These are phyloP conservation scores for Ophioninae sp. DNA, from an alignment of 2,888 invertebrate genomes.

Conservation along the genomic window DNA sequence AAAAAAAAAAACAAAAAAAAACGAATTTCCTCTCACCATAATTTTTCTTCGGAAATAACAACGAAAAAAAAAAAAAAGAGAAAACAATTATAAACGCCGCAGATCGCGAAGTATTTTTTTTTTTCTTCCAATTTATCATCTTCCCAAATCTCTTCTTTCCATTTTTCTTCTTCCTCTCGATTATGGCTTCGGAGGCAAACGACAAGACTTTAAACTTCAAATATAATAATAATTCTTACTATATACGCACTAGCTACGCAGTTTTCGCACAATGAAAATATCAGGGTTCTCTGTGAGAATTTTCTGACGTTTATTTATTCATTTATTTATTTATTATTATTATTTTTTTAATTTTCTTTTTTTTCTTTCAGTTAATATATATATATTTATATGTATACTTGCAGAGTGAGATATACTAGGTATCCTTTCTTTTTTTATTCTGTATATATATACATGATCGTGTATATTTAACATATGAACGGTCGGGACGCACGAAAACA, in stretches of 20 bases:
- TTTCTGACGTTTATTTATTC: constrained; percentile 7
- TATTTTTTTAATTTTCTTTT: constrained; percentile 12
- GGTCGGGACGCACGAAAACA: constrained; percentile 21
- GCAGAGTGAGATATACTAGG: constrained; percentile 47
- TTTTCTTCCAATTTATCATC: neutral
- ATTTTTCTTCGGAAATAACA: constrained; percentile 19
- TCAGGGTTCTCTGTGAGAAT: constrained; percentile 29
- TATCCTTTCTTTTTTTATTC: constrained; percentile 20
- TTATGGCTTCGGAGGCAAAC: constrained; percentile 30
- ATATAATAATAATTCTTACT: constrained; percentile 34
- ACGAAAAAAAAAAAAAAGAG: neutral
- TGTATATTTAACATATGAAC: constrained; percentile 17
- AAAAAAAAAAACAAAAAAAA: constrained; percentile 47
- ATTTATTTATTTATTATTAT: too few relatives aligned
- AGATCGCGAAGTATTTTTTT: constrained; percentile 15
- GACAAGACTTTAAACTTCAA: constrained; percentile 43
- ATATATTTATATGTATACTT: constrained; percentile 43
- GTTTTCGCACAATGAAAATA: constrained; percentile 46
- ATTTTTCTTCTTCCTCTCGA: constrained; percentile 11
- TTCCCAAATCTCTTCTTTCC: constrained; percentile 10
- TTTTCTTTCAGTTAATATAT: constrained; percentile 24
- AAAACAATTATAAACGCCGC: constrained; percentile 18
- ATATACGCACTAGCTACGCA: constrained; percentile 41
- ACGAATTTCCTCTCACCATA: neutral
- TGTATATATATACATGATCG: constrained; percentile 36